Evolutionary conservation across 2,113 vertebrate genomes (phyloP), one percentile per base, ranked within the genome.

Genomic region (Tautogolabrus adspersus): DNA sequence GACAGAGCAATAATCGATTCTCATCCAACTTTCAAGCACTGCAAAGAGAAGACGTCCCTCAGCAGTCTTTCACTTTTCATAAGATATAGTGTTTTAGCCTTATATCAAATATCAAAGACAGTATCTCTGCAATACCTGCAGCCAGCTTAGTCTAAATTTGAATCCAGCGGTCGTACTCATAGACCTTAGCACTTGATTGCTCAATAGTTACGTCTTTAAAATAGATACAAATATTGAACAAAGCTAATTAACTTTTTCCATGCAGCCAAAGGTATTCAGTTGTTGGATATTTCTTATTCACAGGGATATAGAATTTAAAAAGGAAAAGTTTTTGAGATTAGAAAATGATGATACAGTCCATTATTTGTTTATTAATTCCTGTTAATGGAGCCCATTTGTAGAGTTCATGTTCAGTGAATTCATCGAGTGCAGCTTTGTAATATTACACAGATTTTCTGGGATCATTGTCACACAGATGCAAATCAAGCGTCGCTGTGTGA

Each of bases 1-100:
- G 60, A 10, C 26, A 6, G 4, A 66, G 23, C 49, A 55, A 37
- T 60, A 30, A 64, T 87, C 67, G 34, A 21, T 67, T 82, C 75
- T 68, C 23, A 82, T 58, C 66, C 51, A 46, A 34, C 49, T 16
- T 44, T 58, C 0, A 2, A 46, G 47, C 42, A 42, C 34, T 23
- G 42, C 8, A 18, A 65, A 64, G 19, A 77, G 23, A 63, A 65
- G 37, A 0, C 26, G 47, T 68, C 15, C 8, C 16, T 64, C 26
- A 54, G 5, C 22, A 5, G 23, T 15, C 10, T 52, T 3, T 21
- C 3, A 42, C 40, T 42, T 42, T 42, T 11, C 10, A 3, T 11
- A 42, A 1, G 9, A 3, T 34, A 34, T 6, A 34, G 30, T 34
- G 30, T 34, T 34, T 34, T 34, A 34, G 30, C 30, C 30, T 34